phyloP scores from a whole-genome alignment of 2,113 vertebrate species.

The Austrofundulus limnaeus region DNA sequence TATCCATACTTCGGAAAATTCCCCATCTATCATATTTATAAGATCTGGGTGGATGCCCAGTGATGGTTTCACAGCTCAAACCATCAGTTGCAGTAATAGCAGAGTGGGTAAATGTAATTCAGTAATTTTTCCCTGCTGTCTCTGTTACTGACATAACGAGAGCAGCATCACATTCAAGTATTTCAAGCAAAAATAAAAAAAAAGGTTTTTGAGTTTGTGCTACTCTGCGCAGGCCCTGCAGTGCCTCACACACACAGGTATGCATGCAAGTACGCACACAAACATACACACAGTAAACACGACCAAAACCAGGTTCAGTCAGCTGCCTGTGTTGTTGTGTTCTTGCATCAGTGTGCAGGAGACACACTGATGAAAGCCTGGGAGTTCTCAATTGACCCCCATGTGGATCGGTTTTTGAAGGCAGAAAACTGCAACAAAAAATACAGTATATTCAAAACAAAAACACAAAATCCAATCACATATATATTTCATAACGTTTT shows the following conservation, averaged over 20 bases:
- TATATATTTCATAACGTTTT: not conserved
- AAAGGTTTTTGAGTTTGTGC: constrained; percentile 1
- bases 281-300: not conserved
- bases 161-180: constrained; percentile 16
- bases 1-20: constrained; percentile 39
- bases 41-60: constrained; percentile 34
- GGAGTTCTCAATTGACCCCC: constrained; percentile 1
- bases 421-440: not conserved
- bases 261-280: no score
- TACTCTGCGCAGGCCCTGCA: constrained; percentile 10
- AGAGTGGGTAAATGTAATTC: constrained; percentile 42
- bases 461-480: constrained; percentile 1
- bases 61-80: constrained; percentile 30
- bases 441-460: not conserved
- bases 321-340: not conserved
- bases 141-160: constrained; percentile 28
- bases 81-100: constrained; percentile 39
- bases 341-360: not conserved
- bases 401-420: not conserved
- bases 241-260: no score
- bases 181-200: constrained; percentile 19
- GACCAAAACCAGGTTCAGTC: not conserved
- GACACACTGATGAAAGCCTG: not conserved
- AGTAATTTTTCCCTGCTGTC: constrained; percentile 24
- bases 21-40: constrained; percentile 58